These are phyloP conservation scores for Chlorodrepanis virens DNA, from an alignment of 2,113 vertebrate species.

Conservation along the genomic window DNA sequence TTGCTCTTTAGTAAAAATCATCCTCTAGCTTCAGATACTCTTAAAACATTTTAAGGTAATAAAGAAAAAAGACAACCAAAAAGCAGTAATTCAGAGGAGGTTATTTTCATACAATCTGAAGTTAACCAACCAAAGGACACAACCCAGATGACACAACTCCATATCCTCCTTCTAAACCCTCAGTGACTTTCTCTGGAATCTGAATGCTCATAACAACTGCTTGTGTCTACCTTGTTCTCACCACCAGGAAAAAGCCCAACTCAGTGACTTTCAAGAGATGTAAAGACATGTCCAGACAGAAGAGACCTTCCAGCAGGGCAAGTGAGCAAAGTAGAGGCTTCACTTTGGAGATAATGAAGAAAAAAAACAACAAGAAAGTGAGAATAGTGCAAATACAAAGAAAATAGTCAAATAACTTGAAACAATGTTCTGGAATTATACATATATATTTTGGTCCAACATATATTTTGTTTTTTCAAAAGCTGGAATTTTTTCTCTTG, in stretches of 20 bases:
- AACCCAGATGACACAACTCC: rapidly evolving
- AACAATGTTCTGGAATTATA: not conserved
- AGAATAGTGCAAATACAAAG: not conserved
- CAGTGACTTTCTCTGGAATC: not conserved
- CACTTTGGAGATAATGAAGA: not conserved
- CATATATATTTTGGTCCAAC: not conserved
- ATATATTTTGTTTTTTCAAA: not conserved
- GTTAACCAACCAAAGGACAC: not conserved
- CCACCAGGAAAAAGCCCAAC: not conserved
- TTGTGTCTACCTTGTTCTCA: not conserved
- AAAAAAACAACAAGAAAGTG: not conserved
- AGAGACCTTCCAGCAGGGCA: not conserved
- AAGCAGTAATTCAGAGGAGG: not conserved
- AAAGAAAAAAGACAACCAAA: not conserved
- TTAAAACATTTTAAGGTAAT: not conserved
- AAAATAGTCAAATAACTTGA: not conserved
- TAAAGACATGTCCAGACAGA: rapidly evolving
- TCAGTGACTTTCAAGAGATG: not conserved
- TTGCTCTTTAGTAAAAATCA: not conserved
- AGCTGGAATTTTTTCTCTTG: not conserved
- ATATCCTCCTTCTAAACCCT: not conserved
- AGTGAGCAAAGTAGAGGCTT: not conserved
- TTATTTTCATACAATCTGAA: not conserved
- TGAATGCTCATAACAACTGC: not conserved
- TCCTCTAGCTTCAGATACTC: not conserved